phyloP scores from a whole-genome alignment of 64 coral and sea anemone species.

The Actinia tenebrosa region DNA sequence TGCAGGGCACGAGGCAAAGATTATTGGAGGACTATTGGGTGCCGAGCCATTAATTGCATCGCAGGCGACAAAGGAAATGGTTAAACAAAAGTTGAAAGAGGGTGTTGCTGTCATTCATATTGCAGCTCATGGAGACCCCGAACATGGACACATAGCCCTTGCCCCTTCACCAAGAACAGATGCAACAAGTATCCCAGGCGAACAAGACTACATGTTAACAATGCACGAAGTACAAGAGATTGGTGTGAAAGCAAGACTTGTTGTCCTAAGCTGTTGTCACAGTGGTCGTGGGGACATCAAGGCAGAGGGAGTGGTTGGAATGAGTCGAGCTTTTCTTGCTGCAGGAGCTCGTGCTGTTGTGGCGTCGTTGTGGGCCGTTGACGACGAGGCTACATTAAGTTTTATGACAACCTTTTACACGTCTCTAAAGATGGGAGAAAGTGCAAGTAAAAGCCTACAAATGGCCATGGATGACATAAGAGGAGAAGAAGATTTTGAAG shows the following conservation, averaged over 20 bases:
- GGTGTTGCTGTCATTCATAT: constrained; percentile 29
- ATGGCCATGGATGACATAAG: neutral
- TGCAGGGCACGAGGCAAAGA: constrained; percentile 14
- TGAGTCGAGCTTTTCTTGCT: constrained; percentile 8
- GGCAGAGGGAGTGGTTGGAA: constrained; percentile 14
- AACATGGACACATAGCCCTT: constrained; percentile 23
- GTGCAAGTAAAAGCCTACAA: neutral
- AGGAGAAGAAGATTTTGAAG: constrained; percentile 13
- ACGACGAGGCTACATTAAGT: neutral
- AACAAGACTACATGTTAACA: constrained; percentile 41
- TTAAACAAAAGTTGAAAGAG: neutral
- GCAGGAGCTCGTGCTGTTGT: constrained; percentile 26
- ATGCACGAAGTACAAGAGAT: constrained; percentile 26
- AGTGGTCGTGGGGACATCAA: constrained; percentile 31
- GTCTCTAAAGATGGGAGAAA: neutral
- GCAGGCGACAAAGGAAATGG: constrained; percentile 24
- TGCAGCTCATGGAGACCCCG: constrained; percentile 27
- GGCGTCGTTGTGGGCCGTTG: constrained; percentile 28
- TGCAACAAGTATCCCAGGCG: neutral
- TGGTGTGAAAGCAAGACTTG: constrained; percentile 21
- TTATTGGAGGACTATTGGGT: neutral
- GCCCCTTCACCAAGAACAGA: neutral
- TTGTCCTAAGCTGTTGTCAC: constrained; percentile 54
- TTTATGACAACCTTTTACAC: constrained; percentile 5
- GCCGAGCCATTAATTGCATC: constrained; percentile 7